Evolutionary conservation across 2,888 invertebrate genomes (phyloP).

Genomic region (Tiliacea citrago): DNA sequence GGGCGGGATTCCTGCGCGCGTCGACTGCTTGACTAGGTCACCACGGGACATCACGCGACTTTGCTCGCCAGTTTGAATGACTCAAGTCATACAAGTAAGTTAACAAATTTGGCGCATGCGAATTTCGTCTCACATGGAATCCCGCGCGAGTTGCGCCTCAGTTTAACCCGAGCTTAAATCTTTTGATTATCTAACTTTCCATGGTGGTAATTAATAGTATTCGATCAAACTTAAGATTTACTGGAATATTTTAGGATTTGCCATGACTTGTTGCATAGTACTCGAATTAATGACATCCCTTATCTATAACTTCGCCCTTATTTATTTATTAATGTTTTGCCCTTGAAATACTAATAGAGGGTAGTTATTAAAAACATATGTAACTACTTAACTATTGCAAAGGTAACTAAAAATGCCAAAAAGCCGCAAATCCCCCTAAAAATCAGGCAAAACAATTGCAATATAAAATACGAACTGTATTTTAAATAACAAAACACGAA

Average conservation of each 20-base stretch:
- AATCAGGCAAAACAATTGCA: slow-evolving; percentile 28
- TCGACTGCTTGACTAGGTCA: neutral
- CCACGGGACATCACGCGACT: neutral
- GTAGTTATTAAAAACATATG: slow-evolving; percentile 12
- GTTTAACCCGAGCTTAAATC: neutral
- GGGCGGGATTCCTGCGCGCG: neutral
- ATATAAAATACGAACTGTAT: slow-evolving; percentile 48
- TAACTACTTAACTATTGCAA: slow-evolving; percentile 13
- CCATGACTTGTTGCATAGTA: too few species aligned
- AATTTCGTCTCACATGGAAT: neutral
- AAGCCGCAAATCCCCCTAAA: neutral
- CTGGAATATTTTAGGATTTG: slow-evolving; percentile 15
- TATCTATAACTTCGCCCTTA: too few species aligned
- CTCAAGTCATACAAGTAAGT: neutral
- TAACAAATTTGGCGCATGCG: neutral
- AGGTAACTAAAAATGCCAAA: slow-evolving; percentile 18
- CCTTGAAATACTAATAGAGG: neutral
- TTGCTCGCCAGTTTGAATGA: neutral
- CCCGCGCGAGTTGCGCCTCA: neutral
- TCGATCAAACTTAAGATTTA: neutral
- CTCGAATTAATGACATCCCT: too few species aligned
- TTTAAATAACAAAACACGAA: slow-evolving; percentile 42
- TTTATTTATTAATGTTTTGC: slow-evolving; percentile 10
- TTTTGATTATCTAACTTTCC: neutral
- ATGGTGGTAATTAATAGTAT: neutral